Evolutionary conservation across 2,797 vertebrate species (phyloP), one percentile per base, ranked within the genome.

Genomic region (Cyclura pinguis): DNA sequence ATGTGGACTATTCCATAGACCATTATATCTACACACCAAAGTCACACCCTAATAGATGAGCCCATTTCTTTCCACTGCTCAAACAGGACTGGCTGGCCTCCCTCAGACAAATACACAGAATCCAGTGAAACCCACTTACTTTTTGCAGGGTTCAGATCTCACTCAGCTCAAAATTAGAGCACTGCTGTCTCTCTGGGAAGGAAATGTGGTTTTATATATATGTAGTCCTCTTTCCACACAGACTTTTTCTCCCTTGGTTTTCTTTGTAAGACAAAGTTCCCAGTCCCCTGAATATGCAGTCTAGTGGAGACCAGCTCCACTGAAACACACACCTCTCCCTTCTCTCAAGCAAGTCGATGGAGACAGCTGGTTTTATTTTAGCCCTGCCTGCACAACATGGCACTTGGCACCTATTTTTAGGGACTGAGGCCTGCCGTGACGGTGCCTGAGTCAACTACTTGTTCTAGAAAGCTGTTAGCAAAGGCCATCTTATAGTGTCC

Each of bases 281-380:
- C 94, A 96, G 95, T 97, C 94, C 96, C 93, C 95, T 95, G 92
- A 95, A 92, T 91, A 83, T 20, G 91, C 6, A 42, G 91, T 93
- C 93, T 89, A 93, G 97, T 97, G 98, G 98, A 99, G 98, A 97
- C 98, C 98, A 97, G 98, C 98, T 98, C 98, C 98, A 98, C 97
- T 94, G 94, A 96, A 90, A 73, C 93, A 90, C 95, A 94, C 97
- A 92, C 94, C 96, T 85, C 96, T 97, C 88, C 88, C 95, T 97
- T 97, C 98, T 97, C 97, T 97, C 96, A 95, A 96, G 91, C 38
- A 97, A 97, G 94, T 88, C 93, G 94, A 97, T 90, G 88, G 96
- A 96, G 97, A 97, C 95, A 97, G 98, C 98, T 97, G 98, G 96
- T 98, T 99, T 98, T 98, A 98, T 98, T 98, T 98, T 98, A 97